phyloP scores from a whole-genome alignment of 2,797 vertebrate species.

The Leuciscus waleckii region DNA sequence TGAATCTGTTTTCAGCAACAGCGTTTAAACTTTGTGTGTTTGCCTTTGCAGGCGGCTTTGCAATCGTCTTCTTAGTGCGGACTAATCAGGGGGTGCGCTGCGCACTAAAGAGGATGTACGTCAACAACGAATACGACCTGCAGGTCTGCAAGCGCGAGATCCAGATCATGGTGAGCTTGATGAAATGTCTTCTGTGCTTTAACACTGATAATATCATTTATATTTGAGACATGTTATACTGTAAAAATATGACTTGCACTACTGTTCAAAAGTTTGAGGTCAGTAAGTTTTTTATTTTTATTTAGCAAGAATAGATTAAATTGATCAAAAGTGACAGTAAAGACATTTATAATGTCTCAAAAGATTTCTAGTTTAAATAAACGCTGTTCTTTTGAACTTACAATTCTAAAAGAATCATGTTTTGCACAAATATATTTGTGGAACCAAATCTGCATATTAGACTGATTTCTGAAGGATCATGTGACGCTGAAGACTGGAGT shows the following conservation, averaged over 20 bases:
- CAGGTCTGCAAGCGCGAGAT: conserved; percentile 98
- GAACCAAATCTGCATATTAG: too few species aligned
- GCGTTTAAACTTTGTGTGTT: neutral
- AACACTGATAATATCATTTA: neutral
- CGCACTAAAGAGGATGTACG: conserved; percentile 98
- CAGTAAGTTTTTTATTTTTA: neutral
- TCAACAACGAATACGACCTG: conserved; percentile 96
- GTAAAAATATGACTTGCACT: neutral
- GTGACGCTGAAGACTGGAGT: neutral
- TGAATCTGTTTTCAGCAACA: neutral
- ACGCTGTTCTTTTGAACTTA: neutral
- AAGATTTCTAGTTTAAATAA: neutral
- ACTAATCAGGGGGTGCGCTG: conserved; percentile 93
- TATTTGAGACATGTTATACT: neutral
- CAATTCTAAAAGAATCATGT: neutral
- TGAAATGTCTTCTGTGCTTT: neutral
- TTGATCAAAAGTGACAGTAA: neutral
- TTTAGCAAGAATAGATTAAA: neutral
- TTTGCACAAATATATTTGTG: neutral
- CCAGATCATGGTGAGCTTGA: conserved; percentile 94
- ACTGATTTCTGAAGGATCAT: neutral
- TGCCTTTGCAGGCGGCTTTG: conserved; percentile 87
- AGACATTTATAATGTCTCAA: neutral
- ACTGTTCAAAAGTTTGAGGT: neutral
- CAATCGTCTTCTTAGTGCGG: conserved; percentile 94